A percentile compares a stretch with the other conserved stretches of the same genome.
phyloP scores from a whole-genome alignment of 2,888 invertebrate species.

The Amphipyra tragopoginis region DNA sequence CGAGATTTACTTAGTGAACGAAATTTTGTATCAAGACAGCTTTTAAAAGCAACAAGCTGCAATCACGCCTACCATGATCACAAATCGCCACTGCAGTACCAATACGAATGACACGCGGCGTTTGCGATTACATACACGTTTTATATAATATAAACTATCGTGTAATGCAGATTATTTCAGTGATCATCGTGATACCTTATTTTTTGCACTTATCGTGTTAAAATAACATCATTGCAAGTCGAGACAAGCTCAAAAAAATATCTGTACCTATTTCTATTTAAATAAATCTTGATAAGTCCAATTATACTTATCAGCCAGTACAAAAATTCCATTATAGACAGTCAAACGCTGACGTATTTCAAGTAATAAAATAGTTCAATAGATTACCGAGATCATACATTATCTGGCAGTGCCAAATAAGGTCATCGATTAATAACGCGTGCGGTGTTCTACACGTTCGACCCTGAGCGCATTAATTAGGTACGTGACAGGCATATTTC shows the following conservation, averaged over 20 bases:
- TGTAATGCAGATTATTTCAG: too few relatives aligned
- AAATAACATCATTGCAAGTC: too few relatives aligned
- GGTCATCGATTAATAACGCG: constrained; percentile 53
- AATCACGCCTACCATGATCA: too few relatives aligned
- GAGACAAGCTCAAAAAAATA: neutral
- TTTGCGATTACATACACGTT: too few relatives aligned
- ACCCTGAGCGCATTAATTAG: constrained; percentile 20
- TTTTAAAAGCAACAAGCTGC: too few relatives aligned
- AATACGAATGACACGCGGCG: too few relatives aligned
- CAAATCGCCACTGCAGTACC: too few relatives aligned
- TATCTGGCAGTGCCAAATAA: constrained; percentile 56
- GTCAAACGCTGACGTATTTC: constrained; percentile 38
- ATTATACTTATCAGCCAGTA: constrained; percentile 27
- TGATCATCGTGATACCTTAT: too few relatives aligned
- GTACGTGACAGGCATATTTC: constrained; percentile 18
- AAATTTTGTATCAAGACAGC: too few relatives aligned
- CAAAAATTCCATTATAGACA: constrained; percentile 48
- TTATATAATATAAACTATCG: too few relatives aligned
- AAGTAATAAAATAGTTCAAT: constrained; percentile 50
- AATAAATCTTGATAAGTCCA: constrained; percentile 30
- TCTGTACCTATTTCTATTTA: constrained; percentile 1
- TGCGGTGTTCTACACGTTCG: constrained; percentile 39
- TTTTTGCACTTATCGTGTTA: too few relatives aligned
- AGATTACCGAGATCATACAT: constrained; percentile 51
- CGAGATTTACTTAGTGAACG: too few relatives aligned